Base-by-base conservation (phyloP, 2,797 vertebrate species). In the Tolypeutes matacus region DNA sequence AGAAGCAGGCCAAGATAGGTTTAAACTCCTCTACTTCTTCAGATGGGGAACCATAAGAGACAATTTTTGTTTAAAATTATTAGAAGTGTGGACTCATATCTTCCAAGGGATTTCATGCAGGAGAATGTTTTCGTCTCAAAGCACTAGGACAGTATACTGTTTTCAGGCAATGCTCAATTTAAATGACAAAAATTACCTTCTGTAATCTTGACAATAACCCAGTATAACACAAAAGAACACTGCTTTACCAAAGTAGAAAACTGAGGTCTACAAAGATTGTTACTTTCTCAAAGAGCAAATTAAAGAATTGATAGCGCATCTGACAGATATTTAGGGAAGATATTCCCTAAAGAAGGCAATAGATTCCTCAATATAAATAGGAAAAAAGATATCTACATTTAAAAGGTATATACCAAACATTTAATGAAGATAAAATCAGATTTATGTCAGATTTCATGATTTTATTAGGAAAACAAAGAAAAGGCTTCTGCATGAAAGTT, bases 401-500 rank as follows among this genome's bases (percentile, higher is more conserved):
- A 31, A 81, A 70, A n/a, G 2, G 8, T 18, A 62, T 80, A 9
- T 51, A 85, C 3, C 31, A 5, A 18, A 39, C 9, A 73, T 34
- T 51, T 78, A 94, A 90, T 64, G 11, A 88, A 49, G 29, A 88
- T 21, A 58, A 83, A 34, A 25, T 7, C 27, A 70, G 5, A 0
- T 27, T 46, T 31, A 46, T 64, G 72, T 9, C 18, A 34, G 3
- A 65, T 53, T 11, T 18, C 56, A 42, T 36, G 49, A 8, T 4
- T 92, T 96, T 96, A 96, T 92, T 96, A 80, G 12, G 25, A 87
- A 91, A 75, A n/a, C 1, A n/a, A 1, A 83, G 56, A 78, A 88
- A 49, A 20, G 34, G 4, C 4, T 73, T 3, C 18, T 67, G 3
- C 21, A 49, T 86, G 29, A 76, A 77, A 56, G 49, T 62, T 10